Conservation (phyloP, 92 coral and sea anemone genomes). For the Zoanthus gigantus region DNA sequence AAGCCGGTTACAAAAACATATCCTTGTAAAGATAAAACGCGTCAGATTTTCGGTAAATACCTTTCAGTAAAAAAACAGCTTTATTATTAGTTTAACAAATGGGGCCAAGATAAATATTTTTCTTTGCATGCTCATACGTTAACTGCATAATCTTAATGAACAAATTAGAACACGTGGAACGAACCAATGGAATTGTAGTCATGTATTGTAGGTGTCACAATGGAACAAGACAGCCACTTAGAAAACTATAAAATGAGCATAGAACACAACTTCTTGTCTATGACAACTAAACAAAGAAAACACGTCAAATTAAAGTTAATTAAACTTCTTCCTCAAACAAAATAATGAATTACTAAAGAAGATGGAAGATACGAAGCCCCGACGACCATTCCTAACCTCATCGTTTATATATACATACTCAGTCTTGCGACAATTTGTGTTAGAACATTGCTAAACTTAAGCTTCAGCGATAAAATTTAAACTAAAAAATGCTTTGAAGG, state of each 20-base stretch:
- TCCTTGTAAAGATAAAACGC: not conserved
- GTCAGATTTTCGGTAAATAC: not conserved
- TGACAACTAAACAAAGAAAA: slow-evolving; percentile 4
- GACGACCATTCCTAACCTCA: not conserved
- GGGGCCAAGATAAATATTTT: slow-evolving; percentile 29
- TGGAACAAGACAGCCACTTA: not conserved
- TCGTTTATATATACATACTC: not conserved
- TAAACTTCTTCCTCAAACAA: not conserved
- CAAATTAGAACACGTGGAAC: slow-evolving; percentile 31
- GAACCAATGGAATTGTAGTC: slow-evolving; percentile 17
- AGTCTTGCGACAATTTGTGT: too few relatives aligned
- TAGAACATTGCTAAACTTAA: too few relatives aligned
- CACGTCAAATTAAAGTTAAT: slow-evolving; percentile 18
- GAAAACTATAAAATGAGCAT: not conserved
- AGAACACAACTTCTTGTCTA: not conserved
- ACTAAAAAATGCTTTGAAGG: too few relatives aligned
- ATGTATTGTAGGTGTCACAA: slow-evolving; percentile 8
- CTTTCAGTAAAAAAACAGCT: not conserved
- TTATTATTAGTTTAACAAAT: slow-evolving; percentile 37
- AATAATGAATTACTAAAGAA: not conserved
- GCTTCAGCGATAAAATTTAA: too few relatives aligned
- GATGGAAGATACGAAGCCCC: not conserved
- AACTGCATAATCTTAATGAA: not conserved
- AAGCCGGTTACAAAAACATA: slow-evolving; percentile 32
- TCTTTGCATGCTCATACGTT: slow-evolving; percentile 17